Conservation (phyloP, 2,888 invertebrate species). For the Caenorhabditis angaria region DNA sequence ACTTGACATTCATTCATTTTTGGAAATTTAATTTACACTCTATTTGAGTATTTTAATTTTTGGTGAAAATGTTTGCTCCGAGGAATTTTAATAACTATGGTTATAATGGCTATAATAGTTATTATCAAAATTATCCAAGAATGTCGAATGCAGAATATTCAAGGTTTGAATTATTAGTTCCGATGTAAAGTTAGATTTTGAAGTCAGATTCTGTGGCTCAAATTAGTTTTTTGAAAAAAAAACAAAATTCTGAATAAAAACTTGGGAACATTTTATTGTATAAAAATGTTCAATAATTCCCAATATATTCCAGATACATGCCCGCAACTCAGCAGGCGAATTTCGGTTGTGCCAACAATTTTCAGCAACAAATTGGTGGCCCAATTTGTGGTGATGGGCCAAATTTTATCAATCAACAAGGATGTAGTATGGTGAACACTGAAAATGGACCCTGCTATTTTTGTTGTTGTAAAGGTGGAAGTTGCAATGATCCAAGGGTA, state of each 20-base stretch:
- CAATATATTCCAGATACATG: conserved; percentile 29
- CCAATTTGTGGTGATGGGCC: conserved; percentile 42
- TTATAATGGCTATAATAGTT: too few relatives aligned
- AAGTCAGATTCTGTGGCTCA: not conserved
- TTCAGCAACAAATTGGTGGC: conserved; percentile 34
- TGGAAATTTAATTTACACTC: not conserved
- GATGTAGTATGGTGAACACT: conserved; percentile 45
- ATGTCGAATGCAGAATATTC: too few relatives aligned
- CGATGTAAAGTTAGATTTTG: too few relatives aligned
- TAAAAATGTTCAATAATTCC: not conserved
- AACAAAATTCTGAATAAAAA: not conserved
- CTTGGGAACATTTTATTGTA: too few relatives aligned
- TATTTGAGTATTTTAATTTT: conserved; percentile 9
- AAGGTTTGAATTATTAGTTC: conserved; percentile 10
- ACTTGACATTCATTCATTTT: conserved; percentile 12
- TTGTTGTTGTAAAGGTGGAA: conserved; percentile 47
- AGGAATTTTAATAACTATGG: too few relatives aligned
- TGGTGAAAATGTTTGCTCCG: conserved; percentile 21
- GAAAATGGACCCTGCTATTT: conserved; percentile 41
- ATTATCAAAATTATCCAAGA: too few relatives aligned
- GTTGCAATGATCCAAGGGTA: conserved; percentile 46
- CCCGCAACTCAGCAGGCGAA: conserved; percentile 43
- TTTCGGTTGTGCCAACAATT: conserved; percentile 44
- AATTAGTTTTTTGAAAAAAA: too few relatives aligned
- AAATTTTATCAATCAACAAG: conserved; percentile 41